Evolutionary conservation across 2,113 vertebrate genomes (phyloP).

Genomic region (Xenopus borealis): DNA sequence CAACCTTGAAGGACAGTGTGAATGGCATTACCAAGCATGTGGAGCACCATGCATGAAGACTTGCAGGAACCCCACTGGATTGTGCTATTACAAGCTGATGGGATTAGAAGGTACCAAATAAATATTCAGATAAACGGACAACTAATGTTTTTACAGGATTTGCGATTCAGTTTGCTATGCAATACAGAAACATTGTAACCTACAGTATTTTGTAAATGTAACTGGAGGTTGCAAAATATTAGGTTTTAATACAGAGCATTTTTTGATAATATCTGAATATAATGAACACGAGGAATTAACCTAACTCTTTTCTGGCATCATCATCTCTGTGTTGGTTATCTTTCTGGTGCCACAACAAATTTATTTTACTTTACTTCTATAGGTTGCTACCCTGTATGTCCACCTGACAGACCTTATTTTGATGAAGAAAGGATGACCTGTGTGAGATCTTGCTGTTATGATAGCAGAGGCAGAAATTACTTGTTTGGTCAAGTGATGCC

Average conservation of each 20-base stretch:
- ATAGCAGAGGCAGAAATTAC: constrained; percentile 54
- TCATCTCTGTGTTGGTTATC: too few relatives aligned
- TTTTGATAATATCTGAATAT: too few relatives aligned
- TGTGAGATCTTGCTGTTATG: constrained; percentile 70
- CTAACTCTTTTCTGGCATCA: too few relatives aligned
- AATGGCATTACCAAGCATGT: constrained; percentile 69
- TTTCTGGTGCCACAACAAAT: too few relatives aligned
- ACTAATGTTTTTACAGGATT: not conserved
- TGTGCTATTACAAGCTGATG: constrained; percentile 57
- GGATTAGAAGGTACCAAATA: constrained; percentile 62
- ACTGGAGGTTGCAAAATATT: too few relatives aligned
- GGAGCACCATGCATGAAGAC: constrained; percentile 65
- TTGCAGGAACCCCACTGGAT: constrained; percentile 64
- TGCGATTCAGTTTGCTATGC: too few relatives aligned
- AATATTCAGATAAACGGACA: not conserved
- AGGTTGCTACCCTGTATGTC: constrained; percentile 90
- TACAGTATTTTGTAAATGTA: too few relatives aligned
- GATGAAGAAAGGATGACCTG: constrained; percentile 81
- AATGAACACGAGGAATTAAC: too few relatives aligned
- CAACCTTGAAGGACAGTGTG: constrained; percentile 59
- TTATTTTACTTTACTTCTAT: not conserved
- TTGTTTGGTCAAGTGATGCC: constrained; percentile 61
- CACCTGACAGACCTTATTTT: constrained; percentile 73
- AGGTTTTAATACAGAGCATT: too few relatives aligned
- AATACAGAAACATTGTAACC: too few relatives aligned